Evolutionary conservation across 2,888 invertebrate genomes (phyloP).

Genomic region (Tanaodytes sp.): DNA sequence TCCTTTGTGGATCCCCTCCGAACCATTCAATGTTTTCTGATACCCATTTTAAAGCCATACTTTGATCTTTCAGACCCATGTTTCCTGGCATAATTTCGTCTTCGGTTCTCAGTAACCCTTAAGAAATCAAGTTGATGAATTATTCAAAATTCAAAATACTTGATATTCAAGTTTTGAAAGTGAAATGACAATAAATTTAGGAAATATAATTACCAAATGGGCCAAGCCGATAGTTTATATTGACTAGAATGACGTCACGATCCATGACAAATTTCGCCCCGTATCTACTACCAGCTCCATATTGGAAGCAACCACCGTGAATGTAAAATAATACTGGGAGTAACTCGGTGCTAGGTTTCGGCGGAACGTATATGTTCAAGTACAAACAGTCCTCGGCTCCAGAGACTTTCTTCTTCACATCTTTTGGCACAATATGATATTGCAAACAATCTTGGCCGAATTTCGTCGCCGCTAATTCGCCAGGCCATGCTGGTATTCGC

Average conservation of each 20-base stretch:
- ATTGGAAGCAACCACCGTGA: conserved; percentile 74
- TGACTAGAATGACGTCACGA: conserved; percentile 34
- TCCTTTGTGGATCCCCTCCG: conserved; percentile 81
- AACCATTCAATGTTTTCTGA: conserved; percentile 80
- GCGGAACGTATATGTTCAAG: conserved; percentile 66
- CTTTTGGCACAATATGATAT: conserved; percentile 58
- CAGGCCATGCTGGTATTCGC: conserved; percentile 29
- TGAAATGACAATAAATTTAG: no score
- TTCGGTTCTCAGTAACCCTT: conserved; percentile 84
- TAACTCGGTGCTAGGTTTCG: conserved; percentile 16
- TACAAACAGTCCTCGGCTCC: conserved; percentile 69
- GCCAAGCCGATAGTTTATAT: conserved; percentile 42
- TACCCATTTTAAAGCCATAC: conserved; percentile 81
- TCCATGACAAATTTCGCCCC: conserved; percentile 72
- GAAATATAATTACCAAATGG: conserved; percentile 56
- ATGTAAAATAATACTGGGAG: conserved; percentile 69
- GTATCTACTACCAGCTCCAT: conserved; percentile 65
- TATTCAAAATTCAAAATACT: no score
- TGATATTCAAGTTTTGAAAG: no score
- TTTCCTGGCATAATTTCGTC: conserved; percentile 81
- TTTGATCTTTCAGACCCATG: conserved; percentile 83
- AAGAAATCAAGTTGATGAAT: no score
- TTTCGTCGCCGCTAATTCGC: conserved; percentile 62
- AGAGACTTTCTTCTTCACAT: conserved; percentile 57
- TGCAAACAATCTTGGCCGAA: conserved; percentile 63